These are phyloP conservation scores for Antigone vipio DNA, from an alignment of 2,113 vertebrate species.

Conservation along the genomic window DNA sequence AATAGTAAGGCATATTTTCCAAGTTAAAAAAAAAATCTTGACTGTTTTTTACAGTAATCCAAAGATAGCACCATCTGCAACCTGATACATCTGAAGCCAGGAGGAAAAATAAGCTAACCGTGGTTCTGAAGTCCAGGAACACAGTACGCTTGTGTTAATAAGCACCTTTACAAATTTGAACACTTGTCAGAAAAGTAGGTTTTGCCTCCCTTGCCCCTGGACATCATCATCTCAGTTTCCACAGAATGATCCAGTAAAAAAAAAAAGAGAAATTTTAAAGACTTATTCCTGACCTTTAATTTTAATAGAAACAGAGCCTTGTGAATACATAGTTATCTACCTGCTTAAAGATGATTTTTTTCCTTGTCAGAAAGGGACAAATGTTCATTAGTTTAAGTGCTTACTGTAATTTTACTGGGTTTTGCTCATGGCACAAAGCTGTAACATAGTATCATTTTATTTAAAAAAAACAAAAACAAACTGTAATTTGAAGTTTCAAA, in stretches of 20 bases:
- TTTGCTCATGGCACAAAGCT: neutral
- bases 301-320: neutral
- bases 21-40: neutral
- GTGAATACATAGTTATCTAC: neutral
- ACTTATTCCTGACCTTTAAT: neutral
- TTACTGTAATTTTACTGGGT: neutral
- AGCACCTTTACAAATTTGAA: neutral
- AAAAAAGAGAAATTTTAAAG: neutral
- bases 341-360: neutral
- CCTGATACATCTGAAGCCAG: neutral
- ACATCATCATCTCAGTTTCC: neutral
- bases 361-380: neutral
- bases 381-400: neutral
- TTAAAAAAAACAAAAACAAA: neutral
- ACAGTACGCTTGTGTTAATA: neutral
- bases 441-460: neutral
- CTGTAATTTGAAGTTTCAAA: neutral
- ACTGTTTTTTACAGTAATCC: neutral
- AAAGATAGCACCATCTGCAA: neutral
- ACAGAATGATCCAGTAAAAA: neutral
- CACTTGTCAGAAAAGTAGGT: neutral
- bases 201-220: neutral
- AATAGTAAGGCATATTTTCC: neutral
- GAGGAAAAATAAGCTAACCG: neutral
- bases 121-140: neutral